Conservation (phyloP, 2,797 vertebrate genomes). For the Hybognathus amarus region DNA sequence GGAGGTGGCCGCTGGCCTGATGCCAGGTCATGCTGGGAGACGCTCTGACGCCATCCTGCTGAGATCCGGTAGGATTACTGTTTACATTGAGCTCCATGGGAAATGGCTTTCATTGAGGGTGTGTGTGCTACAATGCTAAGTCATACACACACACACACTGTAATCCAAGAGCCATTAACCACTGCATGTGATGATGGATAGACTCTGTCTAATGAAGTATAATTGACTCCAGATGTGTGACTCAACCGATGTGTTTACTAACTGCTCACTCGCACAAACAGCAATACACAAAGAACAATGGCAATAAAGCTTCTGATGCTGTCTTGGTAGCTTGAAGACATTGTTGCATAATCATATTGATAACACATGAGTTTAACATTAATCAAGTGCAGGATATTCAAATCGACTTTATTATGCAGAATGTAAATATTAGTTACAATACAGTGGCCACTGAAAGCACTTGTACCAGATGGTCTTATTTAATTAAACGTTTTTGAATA, state of each 20-base stretch:
- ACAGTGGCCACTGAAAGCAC: background rate
- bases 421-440: background rate
- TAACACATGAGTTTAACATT: background rate
- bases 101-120: conserved; percentile 48
- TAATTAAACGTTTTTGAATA: background rate
- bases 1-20: conserved; percentile 20
- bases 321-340: background rate
- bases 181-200: conserved; percentile 49
- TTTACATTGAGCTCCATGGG: conserved; percentile 55
- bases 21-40: conserved; percentile 42
- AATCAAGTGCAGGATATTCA: background rate
- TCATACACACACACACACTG: conserved; percentile 27
- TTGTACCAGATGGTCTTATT: background rate
- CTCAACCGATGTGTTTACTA: conserved; percentile 16
- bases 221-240: conserved; percentile 35
- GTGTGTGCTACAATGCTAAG: conserved; percentile 48
- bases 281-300: conserved; percentile 18
- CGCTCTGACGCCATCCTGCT: conserved; percentile 49
- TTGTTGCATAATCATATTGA: background rate
- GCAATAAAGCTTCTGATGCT: background rate
- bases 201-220: conserved; percentile 2
- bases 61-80: conserved; percentile 51
- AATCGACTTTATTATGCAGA: background rate
- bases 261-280: conserved; percentile 2
- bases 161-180: conserved; percentile 54